Evolutionary conservation across 2,113 vertebrate genomes (phyloP).

Genomic region (Indri indri): DNA sequence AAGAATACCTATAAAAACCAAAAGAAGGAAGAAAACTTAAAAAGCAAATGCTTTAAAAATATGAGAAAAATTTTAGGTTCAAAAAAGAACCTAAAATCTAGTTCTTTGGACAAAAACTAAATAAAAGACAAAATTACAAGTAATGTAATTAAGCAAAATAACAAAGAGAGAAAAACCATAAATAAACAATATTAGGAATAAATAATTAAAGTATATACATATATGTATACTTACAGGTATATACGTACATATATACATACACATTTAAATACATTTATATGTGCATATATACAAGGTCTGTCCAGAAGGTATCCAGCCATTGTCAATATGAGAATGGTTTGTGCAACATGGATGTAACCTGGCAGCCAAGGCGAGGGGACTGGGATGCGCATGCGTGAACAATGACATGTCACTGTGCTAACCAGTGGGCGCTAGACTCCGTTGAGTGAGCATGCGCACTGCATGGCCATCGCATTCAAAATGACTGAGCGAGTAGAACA

Average conservation of each 20-base stretch:
- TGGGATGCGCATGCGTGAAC: too few relatives aligned
- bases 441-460: too few relatives aligned
- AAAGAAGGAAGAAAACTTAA: not conserved
- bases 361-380: too few relatives aligned
- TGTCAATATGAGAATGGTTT: too few relatives aligned
- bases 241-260: too few relatives aligned
- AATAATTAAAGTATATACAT: not conserved
- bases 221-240: not conserved
- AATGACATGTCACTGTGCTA: too few relatives aligned
- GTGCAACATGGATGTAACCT: too few relatives aligned
- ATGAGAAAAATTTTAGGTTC: not conserved
- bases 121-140: not conserved
- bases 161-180: not conserved
- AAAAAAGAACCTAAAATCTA: not conserved
- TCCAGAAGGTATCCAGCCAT: too few relatives aligned
- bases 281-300: not conserved
- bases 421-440: too few relatives aligned
- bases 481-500: too few relatives aligned
- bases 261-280: not conserved
- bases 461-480: too few relatives aligned
- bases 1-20: not conserved
- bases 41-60: not conserved
- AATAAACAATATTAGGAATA: too few relatives aligned
- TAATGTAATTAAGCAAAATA: not conserved
- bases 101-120: not conserved